phyloP scores from a whole-genome alignment of 2,113 vertebrate genomes.

The Cynocephalus volans region DNA sequence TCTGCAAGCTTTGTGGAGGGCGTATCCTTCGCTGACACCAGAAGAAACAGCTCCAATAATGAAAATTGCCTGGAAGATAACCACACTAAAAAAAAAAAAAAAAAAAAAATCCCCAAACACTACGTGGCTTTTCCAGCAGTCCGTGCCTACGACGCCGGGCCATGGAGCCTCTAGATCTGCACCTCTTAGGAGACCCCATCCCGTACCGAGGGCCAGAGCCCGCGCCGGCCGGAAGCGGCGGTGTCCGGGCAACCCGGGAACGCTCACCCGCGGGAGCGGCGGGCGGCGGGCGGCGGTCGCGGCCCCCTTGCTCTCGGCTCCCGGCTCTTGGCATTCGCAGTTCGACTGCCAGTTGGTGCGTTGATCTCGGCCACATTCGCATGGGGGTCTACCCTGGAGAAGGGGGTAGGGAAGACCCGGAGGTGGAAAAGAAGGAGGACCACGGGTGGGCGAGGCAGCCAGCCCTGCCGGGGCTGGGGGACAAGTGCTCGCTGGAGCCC shows the following conservation, averaged over 20 bases:
- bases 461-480: too few species aligned
- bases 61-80: slow-evolving; percentile 46
- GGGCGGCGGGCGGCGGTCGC: neutral
- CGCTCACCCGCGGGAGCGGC: neutral
- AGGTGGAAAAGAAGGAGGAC: neutral
- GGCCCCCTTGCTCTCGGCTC: too few species aligned
- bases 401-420: neutral
- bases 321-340: neutral
- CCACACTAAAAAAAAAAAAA: neutral
- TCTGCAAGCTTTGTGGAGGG: neutral
- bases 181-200: neutral
- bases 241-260: neutral
- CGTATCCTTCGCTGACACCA: neutral
- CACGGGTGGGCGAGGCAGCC: neutral
- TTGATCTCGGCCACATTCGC: neutral
- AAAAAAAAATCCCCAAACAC: neutral
- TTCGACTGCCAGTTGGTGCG: neutral
- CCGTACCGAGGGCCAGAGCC: rapidly evolving
- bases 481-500: neutral
- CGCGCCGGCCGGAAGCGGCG: neutral
- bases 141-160: neutral
- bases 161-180: neutral
- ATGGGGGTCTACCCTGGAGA: neutral
- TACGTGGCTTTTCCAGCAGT: neutral
- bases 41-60: neutral